phyloP scores from a whole-genome alignment of 2,113 vertebrate species.

The Melanerpes formicivorus region DNA sequence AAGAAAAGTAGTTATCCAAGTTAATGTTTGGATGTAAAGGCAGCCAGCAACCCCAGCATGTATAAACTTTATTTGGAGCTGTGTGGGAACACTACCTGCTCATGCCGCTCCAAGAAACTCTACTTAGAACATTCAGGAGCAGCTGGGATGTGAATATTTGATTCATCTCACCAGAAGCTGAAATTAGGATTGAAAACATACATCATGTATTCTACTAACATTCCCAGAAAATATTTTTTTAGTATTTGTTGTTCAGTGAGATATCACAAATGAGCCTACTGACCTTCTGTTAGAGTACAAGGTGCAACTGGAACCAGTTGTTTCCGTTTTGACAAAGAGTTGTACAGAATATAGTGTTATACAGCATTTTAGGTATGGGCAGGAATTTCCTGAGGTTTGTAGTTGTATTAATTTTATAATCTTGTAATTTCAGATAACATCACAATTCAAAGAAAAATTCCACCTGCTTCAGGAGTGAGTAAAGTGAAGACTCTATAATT shows the following conservation, averaged over 20 bases:
- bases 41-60: constrained; percentile 22
- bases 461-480: not conserved
- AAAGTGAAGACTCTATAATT: not conserved
- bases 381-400: not conserved
- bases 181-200: constrained; percentile 71
- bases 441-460: not conserved
- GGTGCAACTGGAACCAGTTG: not conserved
- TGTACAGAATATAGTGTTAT: not conserved
- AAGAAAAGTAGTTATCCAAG: not conserved
- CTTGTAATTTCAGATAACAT: not conserved
- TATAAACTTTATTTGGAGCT: constrained; percentile 66
- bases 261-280: constrained; percentile 18
- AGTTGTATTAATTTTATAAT: not conserved
- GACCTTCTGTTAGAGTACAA: not conserved
- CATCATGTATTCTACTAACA: constrained; percentile 53
- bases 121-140: constrained; percentile 68
- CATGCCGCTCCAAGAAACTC: constrained; percentile 62
- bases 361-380: not conserved
- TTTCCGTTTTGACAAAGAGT: not conserved
- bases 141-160: constrained; percentile 75
- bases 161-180: constrained; percentile 71
- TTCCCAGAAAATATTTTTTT: constrained; percentile 68
- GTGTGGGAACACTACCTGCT: constrained; percentile 71
- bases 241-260: constrained; percentile 58
- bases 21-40: constrained; percentile 44